A percentile compares a stretch with the other conserved stretches of the same genome.
phyloP scores from a whole-genome alignment of 2,113 vertebrate genomes.

The Percopsis transmontana region DNA sequence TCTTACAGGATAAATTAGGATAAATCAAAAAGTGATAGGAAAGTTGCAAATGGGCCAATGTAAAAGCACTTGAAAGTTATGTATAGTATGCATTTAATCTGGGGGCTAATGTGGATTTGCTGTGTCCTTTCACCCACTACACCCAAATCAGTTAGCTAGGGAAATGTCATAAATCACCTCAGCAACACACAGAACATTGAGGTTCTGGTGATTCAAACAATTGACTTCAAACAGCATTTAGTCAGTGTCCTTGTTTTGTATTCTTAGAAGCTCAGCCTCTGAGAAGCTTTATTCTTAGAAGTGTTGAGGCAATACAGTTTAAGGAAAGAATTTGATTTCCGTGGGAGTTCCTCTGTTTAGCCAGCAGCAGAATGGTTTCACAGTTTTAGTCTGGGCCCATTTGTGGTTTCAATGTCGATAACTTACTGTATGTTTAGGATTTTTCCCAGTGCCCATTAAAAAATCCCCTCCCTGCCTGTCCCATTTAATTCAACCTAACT shows the following conservation, averaged over 20 bases:
- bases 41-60: too few relatives aligned
- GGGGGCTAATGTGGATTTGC: too few relatives aligned
- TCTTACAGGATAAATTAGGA: too few relatives aligned
- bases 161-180: too few relatives aligned
- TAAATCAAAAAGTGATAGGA: too few relatives aligned
- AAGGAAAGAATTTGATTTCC: slow-evolving; percentile 56
- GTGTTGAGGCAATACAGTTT: slow-evolving; percentile 39
- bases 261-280: slow-evolving; percentile 17
- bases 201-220: not conserved
- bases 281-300: slow-evolving; percentile 5
- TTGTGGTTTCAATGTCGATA: slow-evolving; percentile 61
- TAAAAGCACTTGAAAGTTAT: too few relatives aligned
- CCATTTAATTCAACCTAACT: slow-evolving; percentile 9
- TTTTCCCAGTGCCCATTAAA: slow-evolving; percentile 57
- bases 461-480: slow-evolving; percentile 48
- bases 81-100: too few relatives aligned
- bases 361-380: slow-evolving; percentile 52
- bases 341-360: slow-evolving; percentile 68
- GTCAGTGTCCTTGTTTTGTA: not conserved
- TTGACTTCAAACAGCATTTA: not conserved
- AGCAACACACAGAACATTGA: too few relatives aligned
- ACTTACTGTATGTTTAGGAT: slow-evolving; percentile 37
- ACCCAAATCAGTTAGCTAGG: too few relatives aligned
- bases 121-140: too few relatives aligned
- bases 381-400: slow-evolving; percentile 40